A percentile compares a stretch with the other conserved stretches of the same genome.
Conservation (phyloP, 2,113 vertebrate species). For the Gymnocephalus cernua region DNA sequence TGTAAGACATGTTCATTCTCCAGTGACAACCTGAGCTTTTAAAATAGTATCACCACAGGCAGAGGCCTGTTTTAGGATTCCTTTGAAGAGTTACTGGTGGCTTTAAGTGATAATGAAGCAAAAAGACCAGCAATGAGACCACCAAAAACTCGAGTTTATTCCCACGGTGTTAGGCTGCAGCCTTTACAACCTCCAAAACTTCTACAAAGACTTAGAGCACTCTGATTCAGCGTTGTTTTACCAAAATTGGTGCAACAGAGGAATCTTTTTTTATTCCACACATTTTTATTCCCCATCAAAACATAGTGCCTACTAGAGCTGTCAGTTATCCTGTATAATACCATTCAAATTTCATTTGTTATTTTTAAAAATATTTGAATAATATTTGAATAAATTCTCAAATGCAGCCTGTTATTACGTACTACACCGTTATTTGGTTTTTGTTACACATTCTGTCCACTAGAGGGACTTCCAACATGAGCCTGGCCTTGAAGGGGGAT, state of each 20-base stretch:
- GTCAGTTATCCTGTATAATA: no score
- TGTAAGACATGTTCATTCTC: slow-evolving; percentile 48
- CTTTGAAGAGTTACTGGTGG: slow-evolving; percentile 63
- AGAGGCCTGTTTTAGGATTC: slow-evolving; percentile 36
- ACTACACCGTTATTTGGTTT: no score
- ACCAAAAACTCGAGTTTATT: slow-evolving; percentile 24
- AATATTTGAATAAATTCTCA: no score
- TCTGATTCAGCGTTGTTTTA: not conserved
- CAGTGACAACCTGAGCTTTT: slow-evolving; percentile 39
- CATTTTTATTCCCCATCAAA: not conserved
- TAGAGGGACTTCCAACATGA: no score
- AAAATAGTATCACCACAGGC: slow-evolving; percentile 63
- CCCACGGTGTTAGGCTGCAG: slow-evolving; percentile 18
- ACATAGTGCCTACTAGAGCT: no score
- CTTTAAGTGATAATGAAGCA: slow-evolving; percentile 48
- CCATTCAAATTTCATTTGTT: no score
- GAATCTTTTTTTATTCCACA: no score
- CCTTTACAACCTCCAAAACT: slow-evolving; percentile 24
- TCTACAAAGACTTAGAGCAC: slow-evolving; percentile 6
- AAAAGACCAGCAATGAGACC: slow-evolving; percentile 47
- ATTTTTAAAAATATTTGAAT: no score
- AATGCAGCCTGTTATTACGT: no score
- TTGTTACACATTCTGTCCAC: no score
- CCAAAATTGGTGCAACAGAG: not conserved
- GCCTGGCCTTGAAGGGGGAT: no score